Evolutionary conservation across 2,113 vertebrate genomes (phyloP).

Genomic region (Semnornis frantzii): DNA sequence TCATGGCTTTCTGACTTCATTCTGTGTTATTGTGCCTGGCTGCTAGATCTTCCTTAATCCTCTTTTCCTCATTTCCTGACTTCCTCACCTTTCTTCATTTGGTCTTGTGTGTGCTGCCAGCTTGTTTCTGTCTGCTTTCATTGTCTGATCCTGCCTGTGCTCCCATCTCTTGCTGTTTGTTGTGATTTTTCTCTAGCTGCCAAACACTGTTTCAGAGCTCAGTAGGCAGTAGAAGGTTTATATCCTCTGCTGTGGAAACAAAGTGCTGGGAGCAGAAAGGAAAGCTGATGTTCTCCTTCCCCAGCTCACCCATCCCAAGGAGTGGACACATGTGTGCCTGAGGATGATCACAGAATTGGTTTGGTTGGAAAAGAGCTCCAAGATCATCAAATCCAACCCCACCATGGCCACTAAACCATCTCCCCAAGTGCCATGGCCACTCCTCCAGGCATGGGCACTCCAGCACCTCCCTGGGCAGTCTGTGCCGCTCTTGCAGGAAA

Average conservation of each 20-base stretch:
- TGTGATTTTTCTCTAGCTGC: background rate
- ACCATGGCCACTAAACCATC: too few species aligned
- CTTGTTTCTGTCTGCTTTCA: background rate
- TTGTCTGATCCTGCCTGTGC: background rate
- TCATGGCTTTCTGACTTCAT: background rate
- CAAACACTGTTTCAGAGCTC: background rate
- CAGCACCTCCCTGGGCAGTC: too few species aligned
- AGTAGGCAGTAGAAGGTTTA: background rate
- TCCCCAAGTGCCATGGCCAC: too few species aligned
- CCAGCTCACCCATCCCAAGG: background rate
- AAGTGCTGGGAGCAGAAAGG: background rate
- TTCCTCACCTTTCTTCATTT: background rate
- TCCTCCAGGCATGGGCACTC: too few species aligned
- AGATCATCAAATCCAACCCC: too few species aligned
- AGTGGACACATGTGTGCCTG: accelerated
- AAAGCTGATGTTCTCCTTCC: background rate
- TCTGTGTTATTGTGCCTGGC: background rate
- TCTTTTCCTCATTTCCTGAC: background rate
- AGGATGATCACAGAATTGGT: too few species aligned
- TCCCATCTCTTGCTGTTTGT: background rate
- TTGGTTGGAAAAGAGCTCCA: too few species aligned
- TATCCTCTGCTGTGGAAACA: background rate
- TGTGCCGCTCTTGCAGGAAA: too few species aligned
- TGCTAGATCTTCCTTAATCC: background rate
- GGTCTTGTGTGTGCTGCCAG: background rate